A percentile compares a stretch with the other conserved stretches of the same genome.
Evolutionary conservation across 1,140 invertebrate genomes (phyloP).

Genomic region (Eupeodes corollae): DNA sequence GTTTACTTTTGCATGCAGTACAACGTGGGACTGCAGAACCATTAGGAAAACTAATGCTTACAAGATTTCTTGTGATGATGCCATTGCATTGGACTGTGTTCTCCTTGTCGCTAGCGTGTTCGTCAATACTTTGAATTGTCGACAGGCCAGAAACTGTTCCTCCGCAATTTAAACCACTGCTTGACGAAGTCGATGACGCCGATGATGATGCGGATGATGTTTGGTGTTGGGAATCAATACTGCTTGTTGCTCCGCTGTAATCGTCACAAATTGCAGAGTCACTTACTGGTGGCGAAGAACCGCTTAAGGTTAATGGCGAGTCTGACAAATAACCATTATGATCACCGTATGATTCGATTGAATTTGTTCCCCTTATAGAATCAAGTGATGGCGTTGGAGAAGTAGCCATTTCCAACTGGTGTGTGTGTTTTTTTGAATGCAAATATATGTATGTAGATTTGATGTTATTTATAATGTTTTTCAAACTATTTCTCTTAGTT

Average conservation of each 20-base stretch:
- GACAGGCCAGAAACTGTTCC: not conserved
- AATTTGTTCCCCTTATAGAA: slow-evolving; percentile 77
- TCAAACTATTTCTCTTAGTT: too few relatives aligned
- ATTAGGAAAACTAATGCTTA: slow-evolving; percentile 3
- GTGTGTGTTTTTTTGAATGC: too few relatives aligned
- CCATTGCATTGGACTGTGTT: slow-evolving; percentile 21
- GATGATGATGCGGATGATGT: slow-evolving; percentile 35
- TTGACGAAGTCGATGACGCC: slow-evolving; percentile 26
- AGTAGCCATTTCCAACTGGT: slow-evolving; percentile 30
- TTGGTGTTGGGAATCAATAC: slow-evolving; percentile 23
- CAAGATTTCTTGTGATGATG: slow-evolving; percentile 1
- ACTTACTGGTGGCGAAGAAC: slow-evolving; percentile 67
- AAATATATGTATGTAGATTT: too few relatives aligned
- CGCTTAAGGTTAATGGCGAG: slow-evolving; percentile 67
- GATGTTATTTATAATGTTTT: too few relatives aligned
- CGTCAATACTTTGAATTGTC: not conserved
- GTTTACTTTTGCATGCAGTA: slow-evolving; percentile 78
- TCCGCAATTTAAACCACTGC: not conserved
- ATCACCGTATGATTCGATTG: slow-evolving; percentile 70
- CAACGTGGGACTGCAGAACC: slow-evolving; percentile 45
- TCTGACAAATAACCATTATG: slow-evolving; percentile 45
- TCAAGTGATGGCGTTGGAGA: slow-evolving; percentile 81
- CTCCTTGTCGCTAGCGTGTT: not conserved
- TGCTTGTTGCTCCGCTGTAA: slow-evolving; percentile 20
- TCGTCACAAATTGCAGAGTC: slow-evolving; percentile 69